Base-by-base conservation (phyloP, 92 coral and sea anemone species). In the Epizoanthus stellaris region DNA sequence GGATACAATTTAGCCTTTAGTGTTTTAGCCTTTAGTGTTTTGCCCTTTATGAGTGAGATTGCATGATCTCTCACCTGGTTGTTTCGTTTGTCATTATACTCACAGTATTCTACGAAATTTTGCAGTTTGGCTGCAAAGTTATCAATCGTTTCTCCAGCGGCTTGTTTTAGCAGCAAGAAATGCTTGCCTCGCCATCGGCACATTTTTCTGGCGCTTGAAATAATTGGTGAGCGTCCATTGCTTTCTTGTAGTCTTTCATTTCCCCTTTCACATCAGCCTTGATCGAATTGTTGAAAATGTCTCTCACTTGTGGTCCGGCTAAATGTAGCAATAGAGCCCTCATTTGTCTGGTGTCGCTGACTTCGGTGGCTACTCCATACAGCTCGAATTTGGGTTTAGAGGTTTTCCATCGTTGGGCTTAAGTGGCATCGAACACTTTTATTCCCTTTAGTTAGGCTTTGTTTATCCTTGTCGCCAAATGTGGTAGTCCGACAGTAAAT, bases 11-110 rank as follows among this genome's bases (percentile, higher is more conserved):
- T 87, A 56, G 86, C 68, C 52, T 87, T 87, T 67, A 87, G 16
- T 5, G 61, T 64, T 34, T 87, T 87, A 56, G 86, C 68, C 52
- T 87, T 87, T 67, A 87, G 16, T 5, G 61, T 64, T 34, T 87
- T 87, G 62, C 82, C 85, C 71, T 74, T 88, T 64, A 88, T 58
- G 39, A 85, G 76, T 20, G 76, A 85, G 14, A 89, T 86, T n/a
- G 80, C 82, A 58, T 89, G 36, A 30, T 30, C 36, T 30, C 36
- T 30, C 36, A 30, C 36, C 2, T 30, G 36, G 36, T 30, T 30
- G 36, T 84, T 84, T 69, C 85, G 80, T 53, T 89, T 81, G 8
- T 80, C 92, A n/a, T 80, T 73, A 45, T 89, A 85, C 76, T 89
- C 86, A 21, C 86, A 85, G 25, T 89, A 80, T 58, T 85, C 82